Conservation (phyloP, 2,797 vertebrate species). For the Emys orbicularis region DNA sequence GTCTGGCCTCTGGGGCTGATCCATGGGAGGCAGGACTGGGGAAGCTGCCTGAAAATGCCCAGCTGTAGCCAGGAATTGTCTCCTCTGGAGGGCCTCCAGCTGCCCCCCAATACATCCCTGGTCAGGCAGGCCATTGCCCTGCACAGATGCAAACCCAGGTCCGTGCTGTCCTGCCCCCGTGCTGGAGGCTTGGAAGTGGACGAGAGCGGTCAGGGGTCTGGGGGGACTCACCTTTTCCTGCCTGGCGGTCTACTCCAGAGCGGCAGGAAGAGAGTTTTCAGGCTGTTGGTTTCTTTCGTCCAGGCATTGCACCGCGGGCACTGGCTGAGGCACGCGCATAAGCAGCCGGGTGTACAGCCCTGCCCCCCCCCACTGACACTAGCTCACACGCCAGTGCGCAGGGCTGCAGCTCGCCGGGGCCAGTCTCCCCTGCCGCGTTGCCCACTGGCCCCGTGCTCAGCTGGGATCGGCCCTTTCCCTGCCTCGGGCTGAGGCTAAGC, state of each 20-base stretch:
- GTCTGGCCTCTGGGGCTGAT: no score
- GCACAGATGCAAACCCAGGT: no score
- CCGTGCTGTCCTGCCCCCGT: not conserved
- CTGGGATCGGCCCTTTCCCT: not conserved
- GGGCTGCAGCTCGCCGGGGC: no score
- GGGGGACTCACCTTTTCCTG: not conserved
- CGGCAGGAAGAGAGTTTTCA: not conserved
- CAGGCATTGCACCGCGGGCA: not conserved
- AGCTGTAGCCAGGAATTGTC: no score
- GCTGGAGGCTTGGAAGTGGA: not conserved
- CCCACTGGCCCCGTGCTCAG: not conserved
- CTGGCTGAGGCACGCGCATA: not conserved
- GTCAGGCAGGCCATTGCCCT: not conserved
- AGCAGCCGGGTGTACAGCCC: not conserved
- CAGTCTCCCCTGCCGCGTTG: not conserved
- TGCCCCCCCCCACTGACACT: not conserved
- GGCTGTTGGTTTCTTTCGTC: not conserved
- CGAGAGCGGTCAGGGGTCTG: no score
- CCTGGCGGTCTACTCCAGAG: accelerated
- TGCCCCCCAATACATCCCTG: not conserved
- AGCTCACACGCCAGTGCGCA: not conserved
- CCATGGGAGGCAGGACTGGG: no score
- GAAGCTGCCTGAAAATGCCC: no score
- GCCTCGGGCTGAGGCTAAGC: not conserved
- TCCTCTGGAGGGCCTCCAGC: not conserved